Evolutionary conservation across 2,888 invertebrate species (phyloP).

Genomic region (Hydraecia micacea): DNA sequence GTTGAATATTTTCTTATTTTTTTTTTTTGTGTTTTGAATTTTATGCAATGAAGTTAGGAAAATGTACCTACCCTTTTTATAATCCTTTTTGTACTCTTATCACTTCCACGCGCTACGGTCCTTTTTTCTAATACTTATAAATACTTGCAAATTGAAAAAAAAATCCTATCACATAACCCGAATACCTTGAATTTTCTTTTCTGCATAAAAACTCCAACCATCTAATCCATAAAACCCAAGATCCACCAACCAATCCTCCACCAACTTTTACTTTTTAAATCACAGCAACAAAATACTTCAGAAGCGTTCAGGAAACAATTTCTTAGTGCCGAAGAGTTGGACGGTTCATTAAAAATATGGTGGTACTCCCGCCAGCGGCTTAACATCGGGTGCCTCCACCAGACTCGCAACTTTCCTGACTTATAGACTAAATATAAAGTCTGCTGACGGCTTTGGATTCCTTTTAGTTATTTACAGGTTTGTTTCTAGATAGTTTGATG

Average conservation of each 20-base stretch:
- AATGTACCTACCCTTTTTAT: too few species aligned
- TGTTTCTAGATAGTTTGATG: conserved; percentile 23
- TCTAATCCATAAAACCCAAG: conserved; percentile 1
- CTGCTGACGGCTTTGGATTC: conserved; percentile 45
- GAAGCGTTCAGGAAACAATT: conserved; percentile 70
- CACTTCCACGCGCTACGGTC: too few species aligned
- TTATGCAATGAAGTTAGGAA: too few species aligned
- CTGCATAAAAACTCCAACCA: background rate
- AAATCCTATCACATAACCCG: background rate
- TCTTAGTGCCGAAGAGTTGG: conserved; percentile 56
- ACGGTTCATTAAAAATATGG: conserved; percentile 77
- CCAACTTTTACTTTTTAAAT: conserved; percentile 28
- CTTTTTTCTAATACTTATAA: too few species aligned
- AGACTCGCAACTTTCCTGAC: conserved; percentile 73
- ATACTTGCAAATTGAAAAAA: background rate
- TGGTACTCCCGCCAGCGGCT: conserved; percentile 62
- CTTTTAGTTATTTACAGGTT: conserved; percentile 63
- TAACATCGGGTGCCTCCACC: conserved; percentile 70
- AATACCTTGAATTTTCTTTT: background rate
- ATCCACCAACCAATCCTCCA: background rate
- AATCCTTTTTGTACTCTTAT: too few species aligned
- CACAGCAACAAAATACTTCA: conserved; percentile 32
- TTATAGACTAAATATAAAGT: conserved; percentile 71
- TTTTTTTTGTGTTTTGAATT: too few species aligned
- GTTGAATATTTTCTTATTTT: too few species aligned